Base-by-base conservation (phyloP, 1,140 invertebrate genomes). In the Drosophila erecta region DNA sequence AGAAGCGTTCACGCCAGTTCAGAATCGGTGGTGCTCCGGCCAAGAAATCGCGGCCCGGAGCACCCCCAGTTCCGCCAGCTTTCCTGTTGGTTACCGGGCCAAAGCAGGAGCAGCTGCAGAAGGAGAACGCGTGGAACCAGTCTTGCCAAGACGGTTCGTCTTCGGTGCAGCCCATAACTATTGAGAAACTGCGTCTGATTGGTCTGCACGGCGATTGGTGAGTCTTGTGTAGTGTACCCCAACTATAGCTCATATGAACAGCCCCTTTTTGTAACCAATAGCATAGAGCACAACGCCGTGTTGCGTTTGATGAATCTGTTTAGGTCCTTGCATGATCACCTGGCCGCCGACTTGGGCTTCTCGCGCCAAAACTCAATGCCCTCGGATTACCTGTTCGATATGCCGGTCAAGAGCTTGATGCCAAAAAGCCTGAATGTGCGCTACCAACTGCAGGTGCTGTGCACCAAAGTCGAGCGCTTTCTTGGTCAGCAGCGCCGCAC, bases 361-460 rank as follows among this genome's bases (percentile, higher is more conserved):
- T 27, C 47, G 44, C 75, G 66, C 8, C n/a, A 51, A 15, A 75
- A 80, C 30, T 70, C 67, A 0, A 15, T 61, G 41, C 74, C 72
- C 14, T 79, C 62, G 27, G 74, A 72, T 35, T 80, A 72, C 27
- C n/a, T 76, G 2, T 72, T 59, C 7, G 59, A 79, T 14, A 22
- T 73, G 44, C 66, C 66, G 8, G n/a, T 24, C 0, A 84, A 70
- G 10, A n/a, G 17, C n/a, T 2, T 60, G 2, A 62, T 90, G 73
- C 86, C 90, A 2, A 35, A 47, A 5, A 76, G 73, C 0, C 15
- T 49, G 7, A 90, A 81, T 49, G 15, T 91, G 20, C 90, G 79
- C 44, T 69, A 87, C 60, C 90, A 91, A 24, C 46, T 91, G 10
- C 79, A 81, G 14, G 70, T 90, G 17, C n/a, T 90, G 17, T 70